Conservation (phyloP, 2,797 vertebrate species). For the Triplophysa yarkandensis region DNA sequence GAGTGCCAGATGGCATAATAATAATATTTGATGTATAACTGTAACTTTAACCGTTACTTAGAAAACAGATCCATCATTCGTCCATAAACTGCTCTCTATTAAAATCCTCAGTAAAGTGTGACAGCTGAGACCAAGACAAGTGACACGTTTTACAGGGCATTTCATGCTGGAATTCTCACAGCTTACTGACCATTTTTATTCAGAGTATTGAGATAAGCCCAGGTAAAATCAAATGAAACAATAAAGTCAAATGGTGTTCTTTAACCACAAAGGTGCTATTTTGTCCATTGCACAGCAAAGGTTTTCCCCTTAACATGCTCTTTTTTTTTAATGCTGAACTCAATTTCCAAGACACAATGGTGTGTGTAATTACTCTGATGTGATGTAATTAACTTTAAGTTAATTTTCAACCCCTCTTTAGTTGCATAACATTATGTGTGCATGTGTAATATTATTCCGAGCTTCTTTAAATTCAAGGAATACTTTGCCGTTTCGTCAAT, state of each 20-base stretch:
- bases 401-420: not conserved
- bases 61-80: slow-evolving; percentile 21
- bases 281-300: not conserved
- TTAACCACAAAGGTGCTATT: not conserved
- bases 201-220: not conserved
- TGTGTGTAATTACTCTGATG: not conserved
- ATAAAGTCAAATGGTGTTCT: slow-evolving; percentile 2
- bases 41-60: slow-evolving; percentile 6
- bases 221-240: not conserved
- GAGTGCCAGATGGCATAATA: slow-evolving; percentile 17
- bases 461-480: not conserved
- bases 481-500: not conserved
- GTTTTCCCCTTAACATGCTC: slow-evolving; percentile 9
- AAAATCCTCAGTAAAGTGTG: slow-evolving; percentile 4
- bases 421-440: not conserved
- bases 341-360: slow-evolving; percentile 14
- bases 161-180: slow-evolving; percentile 1
- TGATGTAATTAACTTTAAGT: not conserved
- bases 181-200: not conserved
- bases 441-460: not conserved
- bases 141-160: not conserved
- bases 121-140: slow-evolving; percentile 22
- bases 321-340: slow-evolving; percentile 1
- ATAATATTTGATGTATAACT: slow-evolving; percentile 1
- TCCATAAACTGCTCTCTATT: slow-evolving; percentile 18